Evolutionary conservation across 1,140 invertebrate genomes (phyloP), one percentile per base, ranked within the genome.

Genomic region (Saxidomus purpurata): DNA sequence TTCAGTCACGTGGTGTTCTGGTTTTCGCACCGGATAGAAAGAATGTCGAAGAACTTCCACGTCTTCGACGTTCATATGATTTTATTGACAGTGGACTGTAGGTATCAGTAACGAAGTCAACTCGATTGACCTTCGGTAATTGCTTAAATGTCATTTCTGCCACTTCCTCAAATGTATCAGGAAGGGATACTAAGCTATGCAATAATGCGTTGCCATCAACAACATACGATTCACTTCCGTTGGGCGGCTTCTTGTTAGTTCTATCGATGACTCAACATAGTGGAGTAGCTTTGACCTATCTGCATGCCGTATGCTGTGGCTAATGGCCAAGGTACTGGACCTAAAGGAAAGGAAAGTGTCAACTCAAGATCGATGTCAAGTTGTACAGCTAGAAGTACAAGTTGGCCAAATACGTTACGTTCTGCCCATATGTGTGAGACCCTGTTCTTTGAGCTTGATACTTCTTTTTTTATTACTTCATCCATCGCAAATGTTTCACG

Each of bases 241-340:
- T 43, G 9, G 4, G 15, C 6, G 9, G 40, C 9, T 3, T 19
- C 17, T 11, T 40, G 6, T 52, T 19, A 6, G 47, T 81, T 81
- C 28, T n/a, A 81, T 59, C 8, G 1, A 9, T 31, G 81, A 3
- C 71, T 89, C 87, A 15, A 89, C 13, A 13, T 36, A 6, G 84
- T 83, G 61, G 0, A 85, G 17, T 0, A 90, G 38, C 43, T 80
- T 90, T 17, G 89, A 38, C 31, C 81, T 81, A 47, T 90, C 77
- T 83, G 89, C 19, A 90, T 31, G 11, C 89, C 89, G 59, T 90
- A 61, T 34, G 55, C 71, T 34, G 84, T 90, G 34, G 84, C 89
- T 31, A 90, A 43, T 0, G 84, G 34, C 77, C 82, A 80, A n/a
- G 76, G 84, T 36, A 90, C 77, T 40, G 89, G 61, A 13, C 71